Evolutionary conservation across 2,888 invertebrate species (phyloP).

Genomic region (Trichopoda pennipes): DNA sequence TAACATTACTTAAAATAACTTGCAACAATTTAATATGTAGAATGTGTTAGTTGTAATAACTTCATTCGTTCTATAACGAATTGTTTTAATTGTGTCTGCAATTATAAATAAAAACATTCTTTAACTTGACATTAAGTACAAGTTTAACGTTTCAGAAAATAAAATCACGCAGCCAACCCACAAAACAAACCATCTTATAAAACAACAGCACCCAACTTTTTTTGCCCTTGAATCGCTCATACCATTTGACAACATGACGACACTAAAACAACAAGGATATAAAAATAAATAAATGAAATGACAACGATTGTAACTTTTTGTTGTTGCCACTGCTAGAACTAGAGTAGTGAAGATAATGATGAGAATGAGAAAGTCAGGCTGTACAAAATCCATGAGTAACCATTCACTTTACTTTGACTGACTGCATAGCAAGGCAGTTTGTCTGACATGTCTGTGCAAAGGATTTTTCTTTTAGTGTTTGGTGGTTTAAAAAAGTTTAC

Average conservation of each 20-base stretch:
- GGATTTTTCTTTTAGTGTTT: slow-evolving; percentile 10
- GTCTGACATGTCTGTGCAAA: slow-evolving; percentile 17
- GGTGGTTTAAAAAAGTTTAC: neutral
- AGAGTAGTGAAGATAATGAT: neutral
- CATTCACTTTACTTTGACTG: slow-evolving; percentile 4
- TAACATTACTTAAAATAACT: too few relatives aligned
- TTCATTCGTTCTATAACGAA: slow-evolving; percentile 40
- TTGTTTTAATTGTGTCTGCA: slow-evolving; percentile 60
- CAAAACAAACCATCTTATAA: slow-evolving; percentile 34
- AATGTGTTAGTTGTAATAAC: slow-evolving; percentile 8
- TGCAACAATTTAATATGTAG: slow-evolving; percentile 3
- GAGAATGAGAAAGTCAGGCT: slow-evolving; percentile 9
- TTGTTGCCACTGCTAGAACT: slow-evolving; percentile 2
- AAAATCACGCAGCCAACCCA: slow-evolving; percentile 42
- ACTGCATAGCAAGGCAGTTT: slow-evolving; percentile 14
- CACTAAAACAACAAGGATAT: slow-evolving; percentile 52
- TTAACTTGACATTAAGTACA: slow-evolving; percentile 64
- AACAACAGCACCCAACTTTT: neutral
- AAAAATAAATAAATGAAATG: slow-evolving; percentile 59
- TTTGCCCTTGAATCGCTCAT: neutral
- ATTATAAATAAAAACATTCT: slow-evolving; percentile 63
- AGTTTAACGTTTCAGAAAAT: slow-evolving; percentile 57
- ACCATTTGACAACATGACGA: neutral
- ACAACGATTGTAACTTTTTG: slow-evolving; percentile 20
- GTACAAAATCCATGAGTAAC: slow-evolving; percentile 16